Conservation (phyloP, 2,113 vertebrate species). For the Rhea americana region DNA sequence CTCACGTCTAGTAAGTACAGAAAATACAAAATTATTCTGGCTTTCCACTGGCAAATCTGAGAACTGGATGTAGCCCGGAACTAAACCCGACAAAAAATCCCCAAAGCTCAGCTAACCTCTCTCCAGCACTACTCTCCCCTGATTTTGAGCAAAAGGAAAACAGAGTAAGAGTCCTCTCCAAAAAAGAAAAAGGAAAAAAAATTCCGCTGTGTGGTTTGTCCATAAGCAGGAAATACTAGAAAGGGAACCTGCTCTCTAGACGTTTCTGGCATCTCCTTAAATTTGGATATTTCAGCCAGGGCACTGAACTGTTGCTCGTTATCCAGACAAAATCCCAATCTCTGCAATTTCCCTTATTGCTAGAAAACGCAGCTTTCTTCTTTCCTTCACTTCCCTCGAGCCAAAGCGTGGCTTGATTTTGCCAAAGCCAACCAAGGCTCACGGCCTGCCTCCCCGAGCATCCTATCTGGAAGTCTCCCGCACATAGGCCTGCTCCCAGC, state of each 20-base stretch:
- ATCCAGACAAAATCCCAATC: neutral
- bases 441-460: neutral
- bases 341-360: neutral
- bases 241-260: neutral
- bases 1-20: neutral
- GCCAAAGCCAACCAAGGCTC: neutral
- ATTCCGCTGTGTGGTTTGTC: neutral
- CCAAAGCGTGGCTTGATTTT: neutral
- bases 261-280: neutral
- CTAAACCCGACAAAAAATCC: slow-evolving; percentile 5
- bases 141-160: neutral
- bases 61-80: neutral
- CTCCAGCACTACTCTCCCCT: neutral
- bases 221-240: neutral
- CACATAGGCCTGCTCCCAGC: neutral
- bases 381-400: neutral
- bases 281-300: neutral
- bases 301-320: neutral
- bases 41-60: slow-evolving; percentile 6
- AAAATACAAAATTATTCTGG: neutral
- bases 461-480: neutral
- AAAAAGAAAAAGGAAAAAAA: neutral
- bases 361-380: neutral
- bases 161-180: neutral
- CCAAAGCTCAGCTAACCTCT: neutral